phyloP scores from a whole-genome alignment of 2,888 invertebrate genomes.

The Sycophila texana region DNA sequence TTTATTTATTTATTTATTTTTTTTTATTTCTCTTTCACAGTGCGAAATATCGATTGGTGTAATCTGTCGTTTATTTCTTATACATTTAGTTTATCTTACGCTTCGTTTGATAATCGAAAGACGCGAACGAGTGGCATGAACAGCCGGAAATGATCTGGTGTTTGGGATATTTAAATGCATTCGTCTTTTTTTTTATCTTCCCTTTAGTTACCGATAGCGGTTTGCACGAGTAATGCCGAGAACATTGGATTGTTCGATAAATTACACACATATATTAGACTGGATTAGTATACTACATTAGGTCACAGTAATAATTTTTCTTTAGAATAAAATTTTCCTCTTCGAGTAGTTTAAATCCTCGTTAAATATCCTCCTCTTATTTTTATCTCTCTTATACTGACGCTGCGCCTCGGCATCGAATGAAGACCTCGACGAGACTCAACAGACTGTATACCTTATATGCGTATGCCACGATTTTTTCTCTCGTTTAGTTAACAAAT shows the following conservation, averaged over 20 bases:
- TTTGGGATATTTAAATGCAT: background rate
- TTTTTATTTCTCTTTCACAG: too few relatives aligned
- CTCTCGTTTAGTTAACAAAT: too few relatives aligned
- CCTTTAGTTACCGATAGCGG: slow-evolving; percentile 23
- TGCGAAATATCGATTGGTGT: background rate
- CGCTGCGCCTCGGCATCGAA: slow-evolving; percentile 10
- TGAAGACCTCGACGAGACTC: background rate
- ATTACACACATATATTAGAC: slow-evolving; percentile 44
- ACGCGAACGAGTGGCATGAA: background rate
- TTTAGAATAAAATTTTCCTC: slow-evolving; percentile 37
- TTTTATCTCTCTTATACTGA: slow-evolving; percentile 31
- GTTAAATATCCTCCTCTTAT: too few relatives aligned
- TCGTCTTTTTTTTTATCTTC: slow-evolving; percentile 3
- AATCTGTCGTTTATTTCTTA: too few relatives aligned
- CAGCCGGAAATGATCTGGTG: slow-evolving; percentile 19
- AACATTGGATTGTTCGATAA: slow-evolving; percentile 29
- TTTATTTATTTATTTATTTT: too few relatives aligned
- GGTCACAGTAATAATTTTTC: slow-evolving; percentile 52
- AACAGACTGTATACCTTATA: too few relatives aligned
- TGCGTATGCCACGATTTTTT: too few relatives aligned
- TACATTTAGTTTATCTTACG: background rate
- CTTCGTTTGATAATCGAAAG: slow-evolving; percentile 6
- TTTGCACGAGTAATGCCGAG: slow-evolving; percentile 41
- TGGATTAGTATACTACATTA: slow-evolving; percentile 48
- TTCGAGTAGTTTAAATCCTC: background rate